Evolutionary conservation across 2,888 invertebrate species (phyloP), one percentile per base, ranked within the genome.

Genomic region (Oligia latruncula): DNA sequence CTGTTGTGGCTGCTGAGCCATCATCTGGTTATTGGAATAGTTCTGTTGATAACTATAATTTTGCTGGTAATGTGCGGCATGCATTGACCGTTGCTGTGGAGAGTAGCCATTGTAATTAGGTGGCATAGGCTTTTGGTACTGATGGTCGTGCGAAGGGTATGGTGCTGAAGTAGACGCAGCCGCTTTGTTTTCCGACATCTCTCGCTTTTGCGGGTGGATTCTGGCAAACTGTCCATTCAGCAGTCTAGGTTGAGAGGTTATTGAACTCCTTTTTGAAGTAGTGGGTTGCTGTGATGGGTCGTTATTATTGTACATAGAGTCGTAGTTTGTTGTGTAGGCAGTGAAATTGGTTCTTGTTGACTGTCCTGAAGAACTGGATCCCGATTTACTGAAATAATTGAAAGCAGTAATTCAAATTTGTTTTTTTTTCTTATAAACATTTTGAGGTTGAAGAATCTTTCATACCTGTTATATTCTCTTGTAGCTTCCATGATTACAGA

Each of bases 401-500:
- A 83, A 81, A 79, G 60, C 78, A 78, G 46, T 77, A 15, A 74
- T 76, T 79, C 62, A 67, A 72, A 78, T 77, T 75, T 81, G 70
- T 58, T 29, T 49, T 52, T 60, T 74, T 3, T 74, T 40, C 55
- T 77, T 78, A 72, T 35, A 46, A 70, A 77, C 11, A 72, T 75
- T 55, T 29, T 74, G 20, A 60, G 20, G 46, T 68, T 64, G 60
- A 49, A 60, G 13, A 66, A 62, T 70, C 23, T 29, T 72, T 86
- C 88, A 75, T 96, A 97, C 95, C 97, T 97, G 89, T 97, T 97
- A 91, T 94, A 97, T 90, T 98, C 98, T 90, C 97, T 96, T 3
- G 98, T 97, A 23, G 97, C 97, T 94, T 97, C 98, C 96, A 97
- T 97, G 83, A 98, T 97, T 52, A 97, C 97, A 62, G 97, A 98